A percentile compares a stretch with the other conserved stretches of the same genome.
Conservation (phyloP, 2,888 invertebrate genomes). For the Deladenus siricidicola region DNA sequence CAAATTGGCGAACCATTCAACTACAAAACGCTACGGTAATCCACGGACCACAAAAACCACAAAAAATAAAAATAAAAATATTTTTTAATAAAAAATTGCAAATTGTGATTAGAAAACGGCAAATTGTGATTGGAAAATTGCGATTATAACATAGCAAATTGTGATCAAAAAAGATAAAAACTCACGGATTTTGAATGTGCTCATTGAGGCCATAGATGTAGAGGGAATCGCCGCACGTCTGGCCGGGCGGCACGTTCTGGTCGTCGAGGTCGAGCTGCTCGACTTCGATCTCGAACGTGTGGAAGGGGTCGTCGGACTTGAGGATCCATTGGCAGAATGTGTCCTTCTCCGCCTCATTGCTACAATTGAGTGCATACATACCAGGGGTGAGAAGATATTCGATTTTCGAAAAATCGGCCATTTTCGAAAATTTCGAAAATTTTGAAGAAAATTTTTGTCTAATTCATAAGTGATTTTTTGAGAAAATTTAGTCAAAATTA, state of each 20-base stretch:
- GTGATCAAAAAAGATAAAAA: too few relatives aligned
- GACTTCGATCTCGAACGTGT: constrained; percentile 20
- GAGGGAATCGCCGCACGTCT: constrained; percentile 3
- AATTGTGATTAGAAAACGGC: not conserved
- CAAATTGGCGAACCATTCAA: too few relatives aligned
- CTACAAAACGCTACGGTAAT: too few relatives aligned
- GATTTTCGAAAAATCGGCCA: not conserved
- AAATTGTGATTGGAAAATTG: not conserved
- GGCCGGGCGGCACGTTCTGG: constrained; percentile 3
- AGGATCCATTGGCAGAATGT: constrained; percentile 43
- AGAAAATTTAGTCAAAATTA: too few relatives aligned
- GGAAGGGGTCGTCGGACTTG: constrained; percentile 26
- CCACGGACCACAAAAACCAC: too few relatives aligned
- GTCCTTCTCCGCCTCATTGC: constrained; percentile 17
- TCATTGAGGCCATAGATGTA: constrained; percentile 2
- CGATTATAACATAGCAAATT: not conserved
- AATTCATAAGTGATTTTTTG: too few relatives aligned
- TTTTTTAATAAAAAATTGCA: not conserved
- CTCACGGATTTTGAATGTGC: not conserved
- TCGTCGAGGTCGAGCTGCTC: constrained; percentile 21
- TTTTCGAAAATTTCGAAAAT: too few relatives aligned
- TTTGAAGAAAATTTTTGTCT: too few relatives aligned
- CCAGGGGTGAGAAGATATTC: too few relatives aligned
- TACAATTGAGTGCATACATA: constrained; percentile 21
- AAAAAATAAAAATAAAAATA: not conserved